A percentile compares a stretch with the other conserved stretches of the same genome.
These are phyloP conservation scores for Hirudinaria manillensis DNA, from an alignment of 2,888 invertebrate species.

Conservation along the genomic window DNA sequence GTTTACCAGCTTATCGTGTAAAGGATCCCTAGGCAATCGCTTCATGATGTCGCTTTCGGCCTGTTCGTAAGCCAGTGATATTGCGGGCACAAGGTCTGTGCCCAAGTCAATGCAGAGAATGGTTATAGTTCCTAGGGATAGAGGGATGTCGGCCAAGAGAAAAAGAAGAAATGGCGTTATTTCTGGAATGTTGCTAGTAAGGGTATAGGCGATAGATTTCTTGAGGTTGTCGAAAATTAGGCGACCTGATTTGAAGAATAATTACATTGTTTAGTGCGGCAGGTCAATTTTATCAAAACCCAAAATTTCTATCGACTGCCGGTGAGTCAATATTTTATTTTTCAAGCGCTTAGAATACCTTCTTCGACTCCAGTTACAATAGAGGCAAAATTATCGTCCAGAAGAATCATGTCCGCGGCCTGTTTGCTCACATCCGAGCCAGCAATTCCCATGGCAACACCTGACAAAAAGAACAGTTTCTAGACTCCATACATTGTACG, in stretches of 20 bases:
- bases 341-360: conserved; percentile 40
- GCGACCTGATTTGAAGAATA: conserved; percentile 39
- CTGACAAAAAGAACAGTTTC: conserved; percentile 25
- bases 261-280: neutral
- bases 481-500: too few relatives aligned
- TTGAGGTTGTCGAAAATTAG: conserved; percentile 93
- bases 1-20: conserved; percentile 79
- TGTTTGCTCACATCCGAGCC: conserved; percentile 44
- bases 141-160: conserved; percentile 84
- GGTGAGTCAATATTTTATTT: too few relatives aligned
- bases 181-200: conserved; percentile 93
- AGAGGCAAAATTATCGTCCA: conserved; percentile 45
- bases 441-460: conserved; percentile 44
- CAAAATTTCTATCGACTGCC: neutral
- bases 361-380: conserved; percentile 45
- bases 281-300: neutral
- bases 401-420: conserved; percentile 44
- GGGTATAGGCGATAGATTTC: conserved; percentile 91
- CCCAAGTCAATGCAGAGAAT: conserved; percentile 96
- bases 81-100: conserved; percentile 91
- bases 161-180: conserved; percentile 93
- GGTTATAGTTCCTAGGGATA: conserved; percentile 89
- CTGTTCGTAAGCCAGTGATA: conserved; percentile 81
- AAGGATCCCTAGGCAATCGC: conserved; percentile 78
- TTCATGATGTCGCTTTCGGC: conserved; percentile 89